These are phyloP conservation scores for Hypsibius dujardini DNA, from an alignment of 1,140 invertebrate genomes.

Conservation along the genomic window DNA sequence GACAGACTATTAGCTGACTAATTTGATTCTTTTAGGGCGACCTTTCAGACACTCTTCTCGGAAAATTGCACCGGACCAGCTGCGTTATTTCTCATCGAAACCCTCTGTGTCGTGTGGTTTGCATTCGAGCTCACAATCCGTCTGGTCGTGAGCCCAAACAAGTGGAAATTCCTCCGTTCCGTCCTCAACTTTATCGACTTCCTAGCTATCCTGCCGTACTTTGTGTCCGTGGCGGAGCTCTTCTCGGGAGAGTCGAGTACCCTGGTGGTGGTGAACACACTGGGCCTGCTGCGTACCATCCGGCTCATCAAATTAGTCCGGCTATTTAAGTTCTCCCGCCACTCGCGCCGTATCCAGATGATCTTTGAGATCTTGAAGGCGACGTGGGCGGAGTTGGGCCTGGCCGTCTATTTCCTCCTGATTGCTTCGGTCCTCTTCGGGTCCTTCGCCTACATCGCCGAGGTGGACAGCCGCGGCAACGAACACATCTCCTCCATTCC, in stretches of 20 bases:
- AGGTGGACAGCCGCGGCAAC: background rate
- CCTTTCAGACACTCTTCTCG: slow-evolving; percentile 6
- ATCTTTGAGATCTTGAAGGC: slow-evolving; percentile 7
- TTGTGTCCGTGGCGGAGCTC: slow-evolving; percentile 52
- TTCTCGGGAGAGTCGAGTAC: slow-evolving; percentile 84
- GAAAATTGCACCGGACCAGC: slow-evolving; percentile 13
- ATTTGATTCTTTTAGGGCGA: background rate
- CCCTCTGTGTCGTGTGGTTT: slow-evolving; percentile 68
- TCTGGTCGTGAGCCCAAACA: slow-evolving; percentile 94
- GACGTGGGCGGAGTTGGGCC: slow-evolving; percentile 1
- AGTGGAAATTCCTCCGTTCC: slow-evolving; percentile 99
- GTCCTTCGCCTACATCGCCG: background rate
- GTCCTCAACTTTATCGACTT: slow-evolving; percentile 96
- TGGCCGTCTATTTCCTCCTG: slow-evolving; percentile 13
- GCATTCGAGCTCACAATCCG: slow-evolving; percentile 92
- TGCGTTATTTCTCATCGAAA: background rate
- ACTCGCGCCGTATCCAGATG: slow-evolving; percentile 17
- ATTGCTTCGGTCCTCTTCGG: slow-evolving; percentile 13
- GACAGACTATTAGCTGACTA: too few relatives aligned
- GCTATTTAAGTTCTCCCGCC: slow-evolving; percentile 6
- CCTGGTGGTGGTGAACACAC: slow-evolving; percentile 16
- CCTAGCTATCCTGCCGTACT: slow-evolving; percentile 95
- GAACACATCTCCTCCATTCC: slow-evolving; percentile 13
- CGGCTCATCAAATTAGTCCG: slow-evolving; percentile 9
- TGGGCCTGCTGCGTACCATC: slow-evolving; percentile 13